These are phyloP conservation scores for Tachystola acroxantha DNA, from an alignment of 2,888 invertebrate genomes.

Conservation along the genomic window DNA sequence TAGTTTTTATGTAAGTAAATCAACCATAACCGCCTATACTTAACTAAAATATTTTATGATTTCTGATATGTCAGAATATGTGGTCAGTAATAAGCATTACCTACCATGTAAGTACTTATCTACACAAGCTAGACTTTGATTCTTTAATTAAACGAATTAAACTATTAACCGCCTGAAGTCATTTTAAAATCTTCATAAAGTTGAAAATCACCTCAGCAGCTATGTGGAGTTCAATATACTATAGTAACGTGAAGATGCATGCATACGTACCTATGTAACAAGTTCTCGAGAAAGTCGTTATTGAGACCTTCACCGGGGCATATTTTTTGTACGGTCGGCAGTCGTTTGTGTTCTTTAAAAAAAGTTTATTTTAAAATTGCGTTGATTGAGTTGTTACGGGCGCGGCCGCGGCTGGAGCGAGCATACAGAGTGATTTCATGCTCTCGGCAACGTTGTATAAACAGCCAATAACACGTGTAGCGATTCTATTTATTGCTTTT, in stretches of 20 bases:
- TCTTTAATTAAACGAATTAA: too few relatives aligned
- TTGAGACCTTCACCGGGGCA: constrained; percentile 52
- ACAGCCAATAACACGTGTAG: constrained; percentile 27
- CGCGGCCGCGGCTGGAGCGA: constrained; percentile 58
- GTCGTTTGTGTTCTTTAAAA: constrained; percentile 47
- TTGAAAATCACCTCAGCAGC: neutral
- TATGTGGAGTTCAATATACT: constrained; percentile 1
- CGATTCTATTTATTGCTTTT: constrained; percentile 15
- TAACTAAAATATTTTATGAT: too few relatives aligned
- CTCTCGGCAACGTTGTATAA: constrained; percentile 39
- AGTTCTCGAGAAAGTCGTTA: constrained; percentile 65
- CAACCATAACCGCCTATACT: too few relatives aligned
- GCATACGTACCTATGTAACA: constrained; percentile 26
- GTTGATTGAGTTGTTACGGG: constrained; percentile 73
- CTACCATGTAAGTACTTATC: too few relatives aligned
- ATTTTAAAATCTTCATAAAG: neutral
- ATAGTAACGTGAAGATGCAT: neutral
- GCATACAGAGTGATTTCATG: constrained; percentile 41
- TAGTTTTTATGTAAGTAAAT: too few relatives aligned
- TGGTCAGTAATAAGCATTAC: too few relatives aligned
- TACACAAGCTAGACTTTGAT: too few relatives aligned
- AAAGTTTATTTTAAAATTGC: constrained; percentile 65
- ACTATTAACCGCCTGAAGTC: neutral
- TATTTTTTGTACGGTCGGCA: constrained; percentile 48
- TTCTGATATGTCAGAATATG: too few relatives aligned